Conservation (phyloP, 1,140 invertebrate genomes). For the Caerostris extrusa region DNA sequence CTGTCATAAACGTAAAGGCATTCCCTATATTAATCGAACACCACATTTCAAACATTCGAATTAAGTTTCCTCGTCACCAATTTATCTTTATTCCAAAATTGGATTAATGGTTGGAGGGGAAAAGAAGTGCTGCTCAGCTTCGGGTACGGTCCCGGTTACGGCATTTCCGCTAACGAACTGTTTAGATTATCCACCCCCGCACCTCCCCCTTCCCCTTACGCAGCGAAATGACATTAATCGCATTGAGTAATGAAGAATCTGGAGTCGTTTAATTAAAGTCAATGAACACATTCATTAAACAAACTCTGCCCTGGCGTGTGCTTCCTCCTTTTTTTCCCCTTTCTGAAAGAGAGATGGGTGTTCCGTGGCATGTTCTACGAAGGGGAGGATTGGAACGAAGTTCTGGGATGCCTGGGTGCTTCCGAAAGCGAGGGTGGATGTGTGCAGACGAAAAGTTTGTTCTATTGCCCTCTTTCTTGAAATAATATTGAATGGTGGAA, state of each 20-base stretch:
- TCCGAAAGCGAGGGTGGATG: neutral
- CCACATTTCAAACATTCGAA: neutral
- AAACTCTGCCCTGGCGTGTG: neutral
- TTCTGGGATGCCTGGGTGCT: neutral
- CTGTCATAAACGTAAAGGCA: neutral
- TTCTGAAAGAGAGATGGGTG: neutral
- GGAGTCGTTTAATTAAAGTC: constrained; percentile 24
- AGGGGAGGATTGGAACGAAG: neutral
- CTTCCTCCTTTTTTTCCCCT: neutral
- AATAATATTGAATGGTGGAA: neutral
- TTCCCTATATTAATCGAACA: neutral
- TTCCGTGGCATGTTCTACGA: neutral
- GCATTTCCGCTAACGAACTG: neutral
- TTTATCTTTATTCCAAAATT: neutral
- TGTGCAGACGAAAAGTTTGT: neutral
- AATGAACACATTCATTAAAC: constrained; percentile 11
- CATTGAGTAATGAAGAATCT: neutral
- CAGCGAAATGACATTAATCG: neutral
- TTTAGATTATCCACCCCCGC: neutral
- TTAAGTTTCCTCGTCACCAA: neutral
- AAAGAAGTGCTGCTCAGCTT: too few relatives aligned
- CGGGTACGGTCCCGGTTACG: neutral
- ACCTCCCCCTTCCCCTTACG: neutral
- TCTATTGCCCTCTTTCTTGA: neutral
- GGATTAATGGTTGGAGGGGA: too few relatives aligned